Evolutionary conservation across 2,797 vertebrate species (phyloP), one percentile per base, ranked within the genome.

Genomic region (Melanotaenia nigrans): DNA sequence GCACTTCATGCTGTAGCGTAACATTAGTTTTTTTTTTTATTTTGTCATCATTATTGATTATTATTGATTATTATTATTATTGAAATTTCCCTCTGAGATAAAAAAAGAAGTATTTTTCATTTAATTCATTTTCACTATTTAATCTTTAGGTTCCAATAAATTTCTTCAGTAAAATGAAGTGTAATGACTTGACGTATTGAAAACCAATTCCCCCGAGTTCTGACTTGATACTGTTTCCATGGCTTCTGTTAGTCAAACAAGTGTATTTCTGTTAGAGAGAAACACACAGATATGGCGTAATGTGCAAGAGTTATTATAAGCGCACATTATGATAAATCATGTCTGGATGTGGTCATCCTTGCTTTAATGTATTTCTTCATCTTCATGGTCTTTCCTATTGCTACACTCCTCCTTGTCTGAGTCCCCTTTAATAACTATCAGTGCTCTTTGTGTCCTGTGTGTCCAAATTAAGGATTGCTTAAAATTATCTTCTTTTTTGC

Each of bases 281-380:
- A 75, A 73, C 40, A 8, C 53, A 55, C 60, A 28, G 65, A 59
- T 53, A 24, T 56, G 75, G 62, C 62, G 62, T 78, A 82, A 78
- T 78, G 79, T 77, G 72, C 76, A 73, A 71, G 78, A 72, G 75
- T 73, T 58, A 85, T 91, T 89, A 91, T 86, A 71, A 84, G 84
- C 14, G 6, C 76, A 90, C 68, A 72, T 87, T 86, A 88, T 85
- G 79, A 88, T 90, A 87, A 80, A 89, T 92, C 90, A 90, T 88
- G 89, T 84, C 84, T 89, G 85, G 85, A 89, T 85, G 82, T 73
- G 81, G 81, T 65, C 74, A 72, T 86, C 80, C 85, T 85, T 81
- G 71, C 60, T 49, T 54, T 83, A 92, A 90, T 82, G 87, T 30
- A 91, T 91, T 92, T 83, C 79, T 83, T 85, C 82, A 78, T 90